phyloP scores from a whole-genome alignment of 2,113 vertebrate species.

The Ascaphus truei region DNA sequence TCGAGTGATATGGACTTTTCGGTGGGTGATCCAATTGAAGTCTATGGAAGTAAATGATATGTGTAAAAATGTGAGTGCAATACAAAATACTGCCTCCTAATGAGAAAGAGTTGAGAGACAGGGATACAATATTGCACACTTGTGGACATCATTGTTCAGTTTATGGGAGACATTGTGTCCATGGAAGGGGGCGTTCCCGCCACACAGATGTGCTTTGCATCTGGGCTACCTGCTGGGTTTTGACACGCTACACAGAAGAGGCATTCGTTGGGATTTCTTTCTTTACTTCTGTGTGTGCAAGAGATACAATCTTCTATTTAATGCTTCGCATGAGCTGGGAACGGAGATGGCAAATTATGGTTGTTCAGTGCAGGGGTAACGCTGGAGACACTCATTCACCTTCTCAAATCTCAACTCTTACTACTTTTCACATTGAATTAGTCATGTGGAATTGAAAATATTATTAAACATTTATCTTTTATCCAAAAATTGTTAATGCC shows the following conservation, averaged over 20 bases:
- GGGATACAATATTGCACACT: slow-evolving; percentile 61
- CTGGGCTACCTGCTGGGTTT: slow-evolving; percentile 71
- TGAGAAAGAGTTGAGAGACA: slow-evolving; percentile 7
- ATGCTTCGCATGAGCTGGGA: too few relatives aligned
- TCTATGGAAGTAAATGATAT: too few relatives aligned
- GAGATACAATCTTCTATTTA: too few relatives aligned
- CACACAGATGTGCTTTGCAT: slow-evolving; percentile 69
- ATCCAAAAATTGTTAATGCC: too few relatives aligned
- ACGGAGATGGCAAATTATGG: too few relatives aligned
- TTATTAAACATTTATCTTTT: too few relatives aligned
- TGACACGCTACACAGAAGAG: slow-evolving; percentile 57
- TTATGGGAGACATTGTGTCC: slow-evolving; percentile 74
- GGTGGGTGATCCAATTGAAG: too few relatives aligned
- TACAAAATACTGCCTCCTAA: neutral
- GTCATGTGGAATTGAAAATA: slow-evolving; percentile 64
- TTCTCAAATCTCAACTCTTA: slow-evolving; percentile 59
- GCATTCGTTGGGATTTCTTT: neutral
- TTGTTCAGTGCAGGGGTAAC: too few relatives aligned
- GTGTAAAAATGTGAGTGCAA: neutral
- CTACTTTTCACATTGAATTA: slow-evolving; percentile 66
- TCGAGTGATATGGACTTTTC: too few relatives aligned
- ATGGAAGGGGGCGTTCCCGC: slow-evolving; percentile 70
- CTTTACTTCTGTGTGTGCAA: too few relatives aligned
- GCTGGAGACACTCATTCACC: slow-evolving; percentile 55
- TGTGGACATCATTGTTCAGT: slow-evolving; percentile 71